Evolutionary conservation across 2,888 invertebrate genomes (phyloP).

Genomic region (Ennomos fuscantarius): DNA sequence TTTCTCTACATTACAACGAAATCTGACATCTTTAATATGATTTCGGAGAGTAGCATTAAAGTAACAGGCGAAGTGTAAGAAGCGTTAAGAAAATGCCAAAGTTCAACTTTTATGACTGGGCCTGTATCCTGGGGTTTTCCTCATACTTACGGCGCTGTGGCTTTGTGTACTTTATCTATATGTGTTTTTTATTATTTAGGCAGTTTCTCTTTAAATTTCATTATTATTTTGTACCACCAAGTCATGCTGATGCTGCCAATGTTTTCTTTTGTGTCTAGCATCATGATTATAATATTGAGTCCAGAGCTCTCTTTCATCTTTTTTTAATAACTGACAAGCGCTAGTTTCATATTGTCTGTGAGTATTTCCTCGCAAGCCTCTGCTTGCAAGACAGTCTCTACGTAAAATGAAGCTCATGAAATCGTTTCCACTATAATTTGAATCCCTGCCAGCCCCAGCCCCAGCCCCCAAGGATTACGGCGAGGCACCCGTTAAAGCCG

Average conservation of each 20-base stretch:
- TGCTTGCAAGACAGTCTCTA: no score
- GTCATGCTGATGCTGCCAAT: no score
- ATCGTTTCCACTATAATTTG: slow-evolving; percentile 20
- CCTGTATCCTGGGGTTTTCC: not conserved
- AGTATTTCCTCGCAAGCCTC: not conserved
- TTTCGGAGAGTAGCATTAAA: not conserved
- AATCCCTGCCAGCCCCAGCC: slow-evolving; percentile 21
- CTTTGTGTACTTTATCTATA: slow-evolving; percentile 1
- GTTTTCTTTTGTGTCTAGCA: no score
- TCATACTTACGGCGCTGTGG: not conserved
- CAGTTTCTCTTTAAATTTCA: no score
- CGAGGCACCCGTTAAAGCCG: slow-evolving; percentile 15
- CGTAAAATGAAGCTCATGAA: slow-evolving; percentile 14
- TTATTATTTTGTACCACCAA: no score
- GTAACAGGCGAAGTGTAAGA: not conserved
- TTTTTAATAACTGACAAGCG: no score
- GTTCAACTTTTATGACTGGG: slow-evolving; percentile 1
- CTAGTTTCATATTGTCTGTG: no score
- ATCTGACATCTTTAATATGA: not conserved
- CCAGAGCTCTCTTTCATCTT: no score
- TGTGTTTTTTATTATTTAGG: not conserved
- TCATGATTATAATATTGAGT: no score
- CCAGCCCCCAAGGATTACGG: slow-evolving; percentile 14
- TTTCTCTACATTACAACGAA: slow-evolving; percentile 9
- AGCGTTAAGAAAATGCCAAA: slow-evolving; percentile 3